A percentile compares a stretch with the other conserved stretches of the same genome.
Evolutionary conservation across 2,113 vertebrate species (phyloP).

Genomic region (Tichodroma muraria): DNA sequence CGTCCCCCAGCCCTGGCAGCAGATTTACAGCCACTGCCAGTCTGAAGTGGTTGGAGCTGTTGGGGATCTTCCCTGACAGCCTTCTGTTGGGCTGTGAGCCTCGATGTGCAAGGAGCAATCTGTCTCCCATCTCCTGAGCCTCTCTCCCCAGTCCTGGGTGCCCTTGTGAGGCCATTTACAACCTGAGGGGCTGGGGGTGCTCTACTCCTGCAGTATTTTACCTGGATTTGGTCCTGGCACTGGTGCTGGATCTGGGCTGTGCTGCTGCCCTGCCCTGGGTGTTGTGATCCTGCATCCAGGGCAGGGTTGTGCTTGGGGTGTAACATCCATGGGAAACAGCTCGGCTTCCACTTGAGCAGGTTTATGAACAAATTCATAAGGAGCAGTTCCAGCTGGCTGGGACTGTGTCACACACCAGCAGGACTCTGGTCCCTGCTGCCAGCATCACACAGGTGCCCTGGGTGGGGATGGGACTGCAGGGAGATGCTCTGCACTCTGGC

Average conservation of each 20-base stretch:
- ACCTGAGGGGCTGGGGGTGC: neutral
- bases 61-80: slow-evolving; percentile 28
- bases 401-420: neutral
- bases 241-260: neutral
- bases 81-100: slow-evolving; percentile 31
- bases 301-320: neutral
- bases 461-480: neutral
- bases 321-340: neutral
- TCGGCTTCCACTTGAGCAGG: neutral
- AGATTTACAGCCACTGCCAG: slow-evolving; percentile 4
- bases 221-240: neutral
- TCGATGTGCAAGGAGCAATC: neutral
- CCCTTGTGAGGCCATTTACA: neutral
- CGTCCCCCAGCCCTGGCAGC: neutral
- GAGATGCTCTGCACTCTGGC: neutral
- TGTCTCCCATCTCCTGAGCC: neutral
- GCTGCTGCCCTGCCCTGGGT: neutral
- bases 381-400: neutral
- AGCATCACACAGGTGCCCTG: neutral
- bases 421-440: neutral
- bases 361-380: neutral
- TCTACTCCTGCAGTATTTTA: neutral
- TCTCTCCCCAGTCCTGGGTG: neutral
- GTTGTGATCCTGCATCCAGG: neutral
- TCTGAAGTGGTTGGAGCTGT: neutral